Conservation (phyloP, 2,888 invertebrate species). For the Agrochola macilenta region DNA sequence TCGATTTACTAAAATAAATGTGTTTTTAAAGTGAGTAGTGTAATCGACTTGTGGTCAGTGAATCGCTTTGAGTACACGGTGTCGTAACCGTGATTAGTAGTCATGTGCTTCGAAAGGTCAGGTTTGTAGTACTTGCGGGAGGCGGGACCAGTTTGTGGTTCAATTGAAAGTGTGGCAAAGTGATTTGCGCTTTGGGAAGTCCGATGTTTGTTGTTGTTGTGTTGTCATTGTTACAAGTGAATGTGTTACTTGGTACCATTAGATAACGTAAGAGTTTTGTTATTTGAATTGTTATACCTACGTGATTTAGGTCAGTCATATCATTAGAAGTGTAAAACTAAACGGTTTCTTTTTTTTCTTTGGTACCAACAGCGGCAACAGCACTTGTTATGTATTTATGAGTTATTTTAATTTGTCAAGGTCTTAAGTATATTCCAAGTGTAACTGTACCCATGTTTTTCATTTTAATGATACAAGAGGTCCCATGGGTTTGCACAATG, state of each 20-base stretch:
- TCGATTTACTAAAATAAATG: slow-evolving; percentile 39
- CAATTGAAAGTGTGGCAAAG: slow-evolving; percentile 46
- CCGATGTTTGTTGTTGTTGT: not conserved
- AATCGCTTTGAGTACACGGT: slow-evolving; percentile 27
- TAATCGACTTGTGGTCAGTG: slow-evolving; percentile 33
- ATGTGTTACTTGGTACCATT: not conserved
- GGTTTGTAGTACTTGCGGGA: not conserved
- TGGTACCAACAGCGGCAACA: not conserved
- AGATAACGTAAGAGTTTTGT: slow-evolving; percentile 28
- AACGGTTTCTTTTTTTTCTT: not conserved
- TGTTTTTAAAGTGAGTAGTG: slow-evolving; percentile 33
- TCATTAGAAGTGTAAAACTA: not conserved
- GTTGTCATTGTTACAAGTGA: slow-evolving; percentile 5
- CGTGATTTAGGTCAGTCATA: not conserved
- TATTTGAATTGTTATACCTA: not conserved
- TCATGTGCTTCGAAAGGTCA: slow-evolving; percentile 48
- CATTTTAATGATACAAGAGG: slow-evolving; percentile 38
- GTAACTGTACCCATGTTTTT: slow-evolving; percentile 22
- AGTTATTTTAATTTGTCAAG: slow-evolving; percentile 24
- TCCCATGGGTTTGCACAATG: slow-evolving; percentile 18
- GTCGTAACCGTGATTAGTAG: slow-evolving; percentile 35
- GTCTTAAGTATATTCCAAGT: slow-evolving; percentile 14
- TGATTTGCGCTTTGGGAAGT: slow-evolving; percentile 21
- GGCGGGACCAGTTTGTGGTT: slow-evolving; percentile 19
- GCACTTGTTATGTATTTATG: not conserved